Percentiles rank a stretch among this genome's conserved stretches.
Conservation (phyloP, 1,140 invertebrate species). For the Microvelia longipes region DNA sequence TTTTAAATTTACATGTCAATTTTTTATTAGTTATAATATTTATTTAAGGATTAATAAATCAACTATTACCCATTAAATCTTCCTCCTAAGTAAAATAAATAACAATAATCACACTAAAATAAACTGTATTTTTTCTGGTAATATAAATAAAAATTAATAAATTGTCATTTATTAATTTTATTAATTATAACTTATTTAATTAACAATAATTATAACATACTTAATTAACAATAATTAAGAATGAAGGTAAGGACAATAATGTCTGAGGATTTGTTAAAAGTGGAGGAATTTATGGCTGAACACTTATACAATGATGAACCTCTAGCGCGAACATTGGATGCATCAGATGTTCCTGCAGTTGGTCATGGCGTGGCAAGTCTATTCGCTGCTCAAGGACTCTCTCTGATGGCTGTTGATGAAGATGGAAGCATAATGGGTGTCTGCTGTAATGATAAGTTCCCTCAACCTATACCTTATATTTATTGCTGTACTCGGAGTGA, state of each 20-base stretch:
- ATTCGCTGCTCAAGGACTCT: conserved; percentile 9
- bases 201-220: too few species aligned
- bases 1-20: too few species aligned
- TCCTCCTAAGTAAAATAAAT: too few species aligned
- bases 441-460: conserved; percentile 7
- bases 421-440: conserved; percentile 5
- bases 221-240: too few species aligned
- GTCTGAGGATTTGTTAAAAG: background rate
- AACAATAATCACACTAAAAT: too few species aligned
- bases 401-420: background rate
- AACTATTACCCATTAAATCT: too few species aligned
- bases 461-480: conserved; percentile 9
- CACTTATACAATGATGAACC: conserved; percentile 10
- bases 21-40: too few species aligned
- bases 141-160: too few species aligned
- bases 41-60: too few species aligned
- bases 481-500: conserved; percentile 6
- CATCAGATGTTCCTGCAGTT: background rate
- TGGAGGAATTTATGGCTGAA: conserved; percentile 1
- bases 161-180: too few species aligned
- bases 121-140: too few species aligned
- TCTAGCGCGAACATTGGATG: background rate
- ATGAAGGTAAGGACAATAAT: background rate
- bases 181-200: too few species aligned
- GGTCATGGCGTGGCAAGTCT: background rate